Evolutionary conservation across 2,888 invertebrate species (phyloP).

Genomic region (Spisula solida): DNA sequence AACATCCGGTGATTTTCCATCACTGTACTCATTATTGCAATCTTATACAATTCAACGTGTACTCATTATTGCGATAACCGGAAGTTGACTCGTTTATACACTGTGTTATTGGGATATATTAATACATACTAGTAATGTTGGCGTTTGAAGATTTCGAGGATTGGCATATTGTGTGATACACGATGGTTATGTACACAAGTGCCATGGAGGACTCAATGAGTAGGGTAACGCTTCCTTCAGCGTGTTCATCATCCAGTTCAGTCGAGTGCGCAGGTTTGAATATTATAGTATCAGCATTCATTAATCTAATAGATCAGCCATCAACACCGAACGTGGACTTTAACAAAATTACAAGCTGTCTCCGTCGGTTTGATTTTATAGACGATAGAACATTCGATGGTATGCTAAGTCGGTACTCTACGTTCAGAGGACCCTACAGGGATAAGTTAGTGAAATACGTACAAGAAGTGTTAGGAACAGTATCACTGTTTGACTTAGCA

Average conservation of each 20-base stretch:
- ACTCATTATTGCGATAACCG: too few relatives aligned
- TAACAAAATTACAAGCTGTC: slow-evolving; percentile 23
- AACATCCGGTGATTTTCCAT: too few relatives aligned
- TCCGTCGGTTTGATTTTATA: slow-evolving; percentile 30
- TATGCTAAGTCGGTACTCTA: slow-evolving; percentile 24
- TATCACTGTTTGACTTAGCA: slow-evolving; percentile 25
- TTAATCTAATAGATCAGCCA: neutral
- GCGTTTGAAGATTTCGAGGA: neutral
- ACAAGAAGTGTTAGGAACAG: slow-evolving; percentile 16
- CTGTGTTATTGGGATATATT: too few relatives aligned
- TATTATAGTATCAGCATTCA: slow-evolving; percentile 15
- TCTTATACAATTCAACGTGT: too few relatives aligned
- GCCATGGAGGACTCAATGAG: neutral
- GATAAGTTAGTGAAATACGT: slow-evolving; percentile 31
- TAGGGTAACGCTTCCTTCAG: neutral
- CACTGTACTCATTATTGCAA: too few relatives aligned
- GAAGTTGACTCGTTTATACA: too few relatives aligned
- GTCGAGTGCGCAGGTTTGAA: neutral
- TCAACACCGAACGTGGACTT: slow-evolving; percentile 13
- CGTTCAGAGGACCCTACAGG: slow-evolving; percentile 33
- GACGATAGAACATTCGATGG: slow-evolving; percentile 28
- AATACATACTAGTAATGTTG: too few relatives aligned
- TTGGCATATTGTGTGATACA: neutral
- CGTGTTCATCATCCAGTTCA: neutral
- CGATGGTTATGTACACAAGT: neutral